These are phyloP conservation scores for Liolophura sinensis DNA, from an alignment of 1,140 invertebrate species.

Conservation along the genomic window DNA sequence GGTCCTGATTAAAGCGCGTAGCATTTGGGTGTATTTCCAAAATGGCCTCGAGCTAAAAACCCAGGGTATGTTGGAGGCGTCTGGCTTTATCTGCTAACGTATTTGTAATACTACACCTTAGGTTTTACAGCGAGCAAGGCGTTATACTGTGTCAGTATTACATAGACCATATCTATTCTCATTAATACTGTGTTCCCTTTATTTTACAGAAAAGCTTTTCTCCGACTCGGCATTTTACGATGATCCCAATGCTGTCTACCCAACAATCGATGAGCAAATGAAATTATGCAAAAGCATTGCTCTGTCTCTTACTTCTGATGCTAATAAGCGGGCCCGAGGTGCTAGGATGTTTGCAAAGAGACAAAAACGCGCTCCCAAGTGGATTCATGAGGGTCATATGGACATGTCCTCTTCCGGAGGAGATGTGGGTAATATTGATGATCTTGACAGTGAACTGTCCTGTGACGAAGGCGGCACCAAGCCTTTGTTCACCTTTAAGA, in stretches of 20 bases:
- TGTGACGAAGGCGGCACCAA: constrained; percentile 29
- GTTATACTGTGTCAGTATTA: constrained; percentile 3
- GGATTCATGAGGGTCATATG: constrained; percentile 81
- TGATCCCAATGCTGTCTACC: constrained; percentile 76
- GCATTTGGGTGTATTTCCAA: too few relatives aligned
- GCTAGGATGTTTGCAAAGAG: constrained; percentile 95
- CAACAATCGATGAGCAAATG: constrained; percentile 94
- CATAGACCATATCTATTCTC: background rate
- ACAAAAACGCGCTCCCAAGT: constrained; percentile 89
- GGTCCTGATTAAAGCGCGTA: too few relatives aligned
- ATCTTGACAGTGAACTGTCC: constrained; percentile 37
- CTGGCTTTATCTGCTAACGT: too few relatives aligned
- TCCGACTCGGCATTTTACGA: constrained; percentile 91
- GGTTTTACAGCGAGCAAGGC: too few relatives aligned
- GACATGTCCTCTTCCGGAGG: constrained; percentile 24
- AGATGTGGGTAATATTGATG: constrained; percentile 23
- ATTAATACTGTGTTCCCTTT: constrained; percentile 13
- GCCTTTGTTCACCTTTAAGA: constrained; percentile 38
- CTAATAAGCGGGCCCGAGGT: constrained; percentile 88
- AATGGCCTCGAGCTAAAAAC: too few relatives aligned
- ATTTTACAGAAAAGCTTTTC: constrained; percentile 80
- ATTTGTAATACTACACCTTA: too few relatives aligned
- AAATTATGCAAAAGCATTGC: constrained; percentile 88
- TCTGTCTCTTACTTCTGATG: constrained; percentile 86
- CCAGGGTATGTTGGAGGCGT: too few relatives aligned